phyloP scores from a whole-genome alignment of 2,113 vertebrate species.

The Ancistrus triradiatus region DNA sequence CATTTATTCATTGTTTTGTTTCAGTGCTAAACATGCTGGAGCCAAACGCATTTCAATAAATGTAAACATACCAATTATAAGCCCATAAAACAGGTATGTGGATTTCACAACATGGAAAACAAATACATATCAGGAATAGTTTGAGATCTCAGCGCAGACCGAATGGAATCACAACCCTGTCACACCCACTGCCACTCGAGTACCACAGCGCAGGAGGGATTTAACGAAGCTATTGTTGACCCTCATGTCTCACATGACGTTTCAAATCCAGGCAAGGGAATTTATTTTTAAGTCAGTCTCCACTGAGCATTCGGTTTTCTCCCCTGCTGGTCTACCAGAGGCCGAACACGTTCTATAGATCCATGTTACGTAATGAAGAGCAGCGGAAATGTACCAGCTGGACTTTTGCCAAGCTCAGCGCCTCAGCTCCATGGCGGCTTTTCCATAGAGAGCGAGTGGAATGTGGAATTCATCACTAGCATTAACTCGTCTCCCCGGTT shows the following conservation, averaged over 20 bases:
- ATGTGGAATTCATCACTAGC: slow-evolving; percentile 3
- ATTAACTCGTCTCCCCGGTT: slow-evolving; percentile 24
- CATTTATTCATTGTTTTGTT: no score
- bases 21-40: no score
- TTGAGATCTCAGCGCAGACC: background rate
- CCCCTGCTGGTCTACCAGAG: slow-evolving; percentile 18
- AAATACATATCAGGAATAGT: background rate
- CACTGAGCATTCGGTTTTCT: slow-evolving; percentile 11
- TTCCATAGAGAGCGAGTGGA: slow-evolving; percentile 6
- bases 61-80: background rate
- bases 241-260: background rate
- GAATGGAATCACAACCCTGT: background rate
- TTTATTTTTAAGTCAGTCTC: slow-evolving; percentile 39
- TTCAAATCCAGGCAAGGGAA: slow-evolving; percentile 8
- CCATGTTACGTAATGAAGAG: slow-evolving; percentile 26
- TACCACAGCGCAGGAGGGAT: background rate
- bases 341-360: slow-evolving; percentile 7
- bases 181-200: background rate
- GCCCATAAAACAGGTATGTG: background rate
- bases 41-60: no score
- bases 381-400: slow-evolving; percentile 26
- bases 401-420: slow-evolving; percentile 6
- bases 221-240: background rate
- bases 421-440: background rate
- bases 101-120: slow-evolving; percentile 1